These are phyloP conservation scores for Mormoops blainvillei DNA, from an alignment of 2,113 vertebrate species.

Conservation along the genomic window DNA sequence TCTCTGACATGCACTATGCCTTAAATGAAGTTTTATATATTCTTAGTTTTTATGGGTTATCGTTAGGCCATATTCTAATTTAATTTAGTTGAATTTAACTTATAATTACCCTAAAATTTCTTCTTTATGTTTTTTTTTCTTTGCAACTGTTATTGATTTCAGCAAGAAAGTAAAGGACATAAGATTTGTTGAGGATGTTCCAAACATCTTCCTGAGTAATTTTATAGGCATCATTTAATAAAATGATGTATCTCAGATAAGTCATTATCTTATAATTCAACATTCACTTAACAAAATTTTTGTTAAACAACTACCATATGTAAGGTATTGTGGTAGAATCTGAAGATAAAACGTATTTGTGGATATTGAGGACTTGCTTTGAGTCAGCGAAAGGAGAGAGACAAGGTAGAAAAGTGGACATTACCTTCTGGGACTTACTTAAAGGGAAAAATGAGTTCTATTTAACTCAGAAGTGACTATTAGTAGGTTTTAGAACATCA, in stretches of 20 bases:
- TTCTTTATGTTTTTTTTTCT: neutral
- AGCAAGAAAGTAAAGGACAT: neutral
- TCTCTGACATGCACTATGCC: neutral
- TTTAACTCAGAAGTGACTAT: neutral
- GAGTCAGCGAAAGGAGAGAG: neutral
- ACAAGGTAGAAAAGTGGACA: neutral
- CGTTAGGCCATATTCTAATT: slow-evolving; percentile 10
- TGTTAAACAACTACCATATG: neutral
- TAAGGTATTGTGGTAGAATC: neutral
- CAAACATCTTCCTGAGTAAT: neutral
- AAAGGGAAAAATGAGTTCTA: neutral
- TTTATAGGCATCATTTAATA: neutral
- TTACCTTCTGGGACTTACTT: neutral
- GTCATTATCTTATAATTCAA: neutral
- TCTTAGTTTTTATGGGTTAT: neutral
- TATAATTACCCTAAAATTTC: neutral
- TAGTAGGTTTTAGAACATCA: neutral
- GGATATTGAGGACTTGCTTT: neutral
- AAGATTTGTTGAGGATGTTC: neutral
- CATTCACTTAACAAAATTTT: neutral
- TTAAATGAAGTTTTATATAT: neutral
- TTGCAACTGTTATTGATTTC: neutral
- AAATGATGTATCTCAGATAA: neutral
- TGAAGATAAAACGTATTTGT: neutral
- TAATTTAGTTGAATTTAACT: neutral